A percentile compares a stretch with the other conserved stretches of the same genome.
Evolutionary conservation across 2,113 vertebrate species (phyloP).

Genomic region (Gymnogyps californianus): DNA sequence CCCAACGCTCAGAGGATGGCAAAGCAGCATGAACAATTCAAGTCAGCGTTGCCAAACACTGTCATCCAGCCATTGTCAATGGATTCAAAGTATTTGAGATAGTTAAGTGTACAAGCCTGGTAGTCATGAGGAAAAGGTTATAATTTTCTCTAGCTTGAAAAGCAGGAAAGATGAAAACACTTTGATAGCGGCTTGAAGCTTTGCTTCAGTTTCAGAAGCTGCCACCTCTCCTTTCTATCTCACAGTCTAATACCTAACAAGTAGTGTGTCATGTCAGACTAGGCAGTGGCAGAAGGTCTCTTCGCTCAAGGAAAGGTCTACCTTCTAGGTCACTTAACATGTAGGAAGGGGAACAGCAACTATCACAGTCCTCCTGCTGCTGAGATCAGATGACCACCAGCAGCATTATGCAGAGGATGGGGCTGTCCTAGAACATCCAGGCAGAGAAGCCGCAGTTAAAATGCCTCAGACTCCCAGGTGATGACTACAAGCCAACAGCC

Average conservation of each 20-base stretch:
- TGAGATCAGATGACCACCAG: not conserved
- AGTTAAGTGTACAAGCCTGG: not conserved
- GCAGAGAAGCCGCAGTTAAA: not conserved
- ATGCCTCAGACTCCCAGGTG: not conserved
- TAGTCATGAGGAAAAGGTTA: not conserved
- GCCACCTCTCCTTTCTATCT: not conserved
- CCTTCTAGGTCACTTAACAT: not conserved
- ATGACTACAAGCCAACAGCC: not conserved
- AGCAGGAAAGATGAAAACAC: not conserved
- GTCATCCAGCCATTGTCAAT: not conserved
- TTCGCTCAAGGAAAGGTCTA: not conserved
- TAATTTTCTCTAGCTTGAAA: not conserved
- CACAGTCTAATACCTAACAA: not conserved
- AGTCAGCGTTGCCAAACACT: not conserved
- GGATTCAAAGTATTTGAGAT: not conserved
- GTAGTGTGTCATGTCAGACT: not conserved
- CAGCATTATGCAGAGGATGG: not conserved
- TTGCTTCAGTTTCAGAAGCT: not conserved
- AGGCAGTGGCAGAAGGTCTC: not conserved
- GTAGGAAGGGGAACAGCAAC: not conserved
- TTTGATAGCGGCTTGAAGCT: not conserved
- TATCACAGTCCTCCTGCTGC: not conserved
- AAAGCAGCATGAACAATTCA: not conserved
- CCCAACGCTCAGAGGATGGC: not conserved
- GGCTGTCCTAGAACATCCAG: not conserved